A percentile compares a stretch with the other conserved stretches of the same genome.
These are phyloP conservation scores for Hydroisotoma schaefferi DNA, from an alignment of 2,888 invertebrate genomes.

Conservation along the genomic window DNA sequence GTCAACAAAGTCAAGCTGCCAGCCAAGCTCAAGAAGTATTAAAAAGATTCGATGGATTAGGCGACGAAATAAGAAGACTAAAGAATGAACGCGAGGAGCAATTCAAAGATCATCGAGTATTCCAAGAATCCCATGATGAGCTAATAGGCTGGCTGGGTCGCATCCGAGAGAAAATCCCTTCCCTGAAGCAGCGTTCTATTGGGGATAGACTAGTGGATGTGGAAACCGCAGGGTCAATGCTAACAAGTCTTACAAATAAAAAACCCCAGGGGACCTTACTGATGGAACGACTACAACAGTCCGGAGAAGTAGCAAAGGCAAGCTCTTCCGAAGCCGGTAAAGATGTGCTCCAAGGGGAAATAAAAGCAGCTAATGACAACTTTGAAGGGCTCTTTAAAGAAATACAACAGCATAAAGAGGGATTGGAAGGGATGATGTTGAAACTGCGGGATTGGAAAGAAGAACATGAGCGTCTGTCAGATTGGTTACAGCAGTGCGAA, in stretches of 20 bases:
- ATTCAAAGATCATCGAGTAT: conserved; percentile 79
- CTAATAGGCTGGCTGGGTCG: conserved; percentile 82
- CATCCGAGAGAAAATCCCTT: conserved; percentile 83
- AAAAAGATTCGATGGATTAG: conserved; percentile 74
- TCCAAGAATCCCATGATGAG: conserved; percentile 88
- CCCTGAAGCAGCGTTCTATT: conserved; percentile 75
- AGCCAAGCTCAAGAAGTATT: conserved; percentile 80
- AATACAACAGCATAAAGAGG: conserved; percentile 77
- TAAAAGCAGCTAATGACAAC: conserved; percentile 76
- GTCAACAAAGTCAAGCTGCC: conserved; percentile 77
- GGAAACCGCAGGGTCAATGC: conserved; percentile 63
- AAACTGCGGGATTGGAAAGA: conserved; percentile 90
- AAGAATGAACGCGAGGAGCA: conserved; percentile 77
- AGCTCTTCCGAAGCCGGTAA: conserved; percentile 78
- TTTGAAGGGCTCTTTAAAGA: conserved; percentile 82
- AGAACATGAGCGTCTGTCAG: conserved; percentile 83
- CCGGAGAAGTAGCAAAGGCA: conserved; percentile 79
- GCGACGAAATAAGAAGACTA: conserved; percentile 71
- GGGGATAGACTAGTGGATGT: conserved; percentile 78
- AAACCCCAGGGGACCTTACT: conserved; percentile 85
- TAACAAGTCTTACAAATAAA: conserved; percentile 69
- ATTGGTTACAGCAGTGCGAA: conserved; percentile 89
- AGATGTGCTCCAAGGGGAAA: conserved; percentile 75
- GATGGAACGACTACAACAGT: conserved; percentile 80
- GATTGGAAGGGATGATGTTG: conserved; percentile 72